Percentiles rank a stretch among this genome's conserved stretches.
These are phyloP conservation scores for Pterocles gutturalis DNA, from an alignment of 2,113 vertebrate species.

Conservation along the genomic window DNA sequence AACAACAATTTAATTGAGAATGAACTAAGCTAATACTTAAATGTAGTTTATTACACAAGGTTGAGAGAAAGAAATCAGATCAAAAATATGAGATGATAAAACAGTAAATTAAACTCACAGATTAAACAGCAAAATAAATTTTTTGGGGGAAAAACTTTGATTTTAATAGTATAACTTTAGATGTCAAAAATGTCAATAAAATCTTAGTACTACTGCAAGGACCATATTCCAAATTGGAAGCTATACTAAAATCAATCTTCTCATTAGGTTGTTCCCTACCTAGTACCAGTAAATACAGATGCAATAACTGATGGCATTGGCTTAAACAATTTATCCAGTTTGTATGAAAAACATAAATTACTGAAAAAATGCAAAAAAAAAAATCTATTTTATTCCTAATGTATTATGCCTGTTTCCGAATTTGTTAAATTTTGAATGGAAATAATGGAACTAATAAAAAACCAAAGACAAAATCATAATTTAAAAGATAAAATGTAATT, in stretches of 20 bases:
- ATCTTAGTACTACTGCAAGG: background rate
- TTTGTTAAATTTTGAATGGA: background rate
- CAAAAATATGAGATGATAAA: background rate
- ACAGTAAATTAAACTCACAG: background rate
- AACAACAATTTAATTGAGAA: background rate
- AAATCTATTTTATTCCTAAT: background rate
- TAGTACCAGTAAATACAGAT: background rate
- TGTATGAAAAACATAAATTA: background rate
- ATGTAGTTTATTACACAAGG: background rate
- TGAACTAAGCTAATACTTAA: background rate
- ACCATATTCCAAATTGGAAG: background rate
- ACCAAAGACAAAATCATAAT: background rate
- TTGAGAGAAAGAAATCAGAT: background rate
- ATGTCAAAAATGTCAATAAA: background rate
- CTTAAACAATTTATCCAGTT: background rate
- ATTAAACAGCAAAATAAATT: background rate
- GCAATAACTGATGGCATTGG: background rate
- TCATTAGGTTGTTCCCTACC: background rate
- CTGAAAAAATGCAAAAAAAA: background rate
- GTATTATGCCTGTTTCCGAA: background rate
- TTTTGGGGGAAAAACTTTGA: background rate
- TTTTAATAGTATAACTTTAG: background rate
- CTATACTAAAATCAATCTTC: background rate
- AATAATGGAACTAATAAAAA: background rate
- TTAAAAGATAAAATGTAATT: background rate